A percentile compares a stretch with the other conserved stretches of the same genome.
These are phyloP conservation scores for Phalanger gymnotis DNA, from an alignment of 2,797 vertebrate species.

Conservation along the genomic window DNA sequence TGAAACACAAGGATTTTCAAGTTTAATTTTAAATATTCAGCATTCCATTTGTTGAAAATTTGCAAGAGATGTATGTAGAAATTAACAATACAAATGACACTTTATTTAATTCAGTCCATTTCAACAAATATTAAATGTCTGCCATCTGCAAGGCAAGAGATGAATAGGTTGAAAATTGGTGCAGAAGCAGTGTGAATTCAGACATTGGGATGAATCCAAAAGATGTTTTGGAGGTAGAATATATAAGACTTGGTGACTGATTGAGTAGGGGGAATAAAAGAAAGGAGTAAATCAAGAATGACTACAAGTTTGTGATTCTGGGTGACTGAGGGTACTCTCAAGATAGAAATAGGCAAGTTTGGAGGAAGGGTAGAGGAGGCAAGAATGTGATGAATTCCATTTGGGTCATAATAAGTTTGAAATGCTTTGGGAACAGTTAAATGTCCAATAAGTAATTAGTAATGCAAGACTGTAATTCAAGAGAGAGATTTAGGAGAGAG, in stretches of 20 bases:
- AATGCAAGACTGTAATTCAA: neutral
- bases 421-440: neutral
- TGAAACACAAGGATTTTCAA: neutral
- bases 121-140: neutral
- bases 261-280: neutral
- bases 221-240: neutral
- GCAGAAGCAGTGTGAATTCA: neutral
- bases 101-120: neutral
- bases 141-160: neutral
- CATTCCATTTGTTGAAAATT: neutral
- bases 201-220: neutral
- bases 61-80: neutral
- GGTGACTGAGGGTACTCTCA: neutral
- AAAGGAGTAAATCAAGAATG: neutral
- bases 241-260: neutral
- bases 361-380: neutral
- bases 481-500: neutral
- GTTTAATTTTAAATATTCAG: neutral
- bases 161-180: neutral
- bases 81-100: neutral
- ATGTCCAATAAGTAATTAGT: neutral
- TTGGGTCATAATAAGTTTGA: neutral
- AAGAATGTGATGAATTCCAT: neutral
- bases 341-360: neutral
- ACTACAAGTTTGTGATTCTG: neutral